These are phyloP conservation scores for Spondyliosoma cantharus DNA, from an alignment of 2,797 vertebrate genomes.

Conservation along the genomic window DNA sequence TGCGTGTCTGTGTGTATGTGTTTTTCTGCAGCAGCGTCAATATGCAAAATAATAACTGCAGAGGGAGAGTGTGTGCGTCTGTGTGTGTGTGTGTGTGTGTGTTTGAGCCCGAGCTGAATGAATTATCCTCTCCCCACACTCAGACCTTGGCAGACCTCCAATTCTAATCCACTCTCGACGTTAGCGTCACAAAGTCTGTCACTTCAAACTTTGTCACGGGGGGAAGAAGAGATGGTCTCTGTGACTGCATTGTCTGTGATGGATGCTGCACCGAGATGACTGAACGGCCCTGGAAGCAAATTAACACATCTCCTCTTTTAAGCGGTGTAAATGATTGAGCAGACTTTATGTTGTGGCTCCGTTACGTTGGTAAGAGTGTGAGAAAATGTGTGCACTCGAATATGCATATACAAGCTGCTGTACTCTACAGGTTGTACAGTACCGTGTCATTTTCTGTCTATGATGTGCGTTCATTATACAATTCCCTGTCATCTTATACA, in stretches of 20 bases:
- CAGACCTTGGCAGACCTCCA: slow-evolving; percentile 62
- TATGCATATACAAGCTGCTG: slow-evolving; percentile 75
- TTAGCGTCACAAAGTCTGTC: slow-evolving; percentile 62
- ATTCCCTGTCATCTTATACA: slow-evolving; percentile 41
- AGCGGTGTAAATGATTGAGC: slow-evolving; percentile 32
- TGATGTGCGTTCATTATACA: slow-evolving; percentile 54
- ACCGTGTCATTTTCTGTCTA: slow-evolving; percentile 53
- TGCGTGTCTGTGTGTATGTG: background rate
- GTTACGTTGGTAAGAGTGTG: slow-evolving; percentile 35
- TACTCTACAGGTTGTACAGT: slow-evolving; percentile 71
- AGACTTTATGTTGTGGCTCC: slow-evolving; percentile 31
- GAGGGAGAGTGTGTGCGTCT: background rate
- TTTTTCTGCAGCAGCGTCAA: slow-evolving; percentile 28
- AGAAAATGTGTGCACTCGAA: slow-evolving; percentile 60
- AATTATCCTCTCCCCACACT: slow-evolving; percentile 60
- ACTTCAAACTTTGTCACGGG: slow-evolving; percentile 57
- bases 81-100: slow-evolving; percentile 11
- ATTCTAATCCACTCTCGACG: slow-evolving; percentile 65
- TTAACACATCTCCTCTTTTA: slow-evolving; percentile 44
- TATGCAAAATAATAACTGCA: slow-evolving; percentile 53
- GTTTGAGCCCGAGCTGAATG: slow-evolving; percentile 53
- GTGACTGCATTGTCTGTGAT: slow-evolving; percentile 40
- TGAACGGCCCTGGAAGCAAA: slow-evolving; percentile 54
- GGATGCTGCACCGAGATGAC: slow-evolving; percentile 50
- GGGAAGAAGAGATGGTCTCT: slow-evolving; percentile 37